phyloP scores from a whole-genome alignment of 2,113 vertebrate species.

The Seriola aureovittata region DNA sequence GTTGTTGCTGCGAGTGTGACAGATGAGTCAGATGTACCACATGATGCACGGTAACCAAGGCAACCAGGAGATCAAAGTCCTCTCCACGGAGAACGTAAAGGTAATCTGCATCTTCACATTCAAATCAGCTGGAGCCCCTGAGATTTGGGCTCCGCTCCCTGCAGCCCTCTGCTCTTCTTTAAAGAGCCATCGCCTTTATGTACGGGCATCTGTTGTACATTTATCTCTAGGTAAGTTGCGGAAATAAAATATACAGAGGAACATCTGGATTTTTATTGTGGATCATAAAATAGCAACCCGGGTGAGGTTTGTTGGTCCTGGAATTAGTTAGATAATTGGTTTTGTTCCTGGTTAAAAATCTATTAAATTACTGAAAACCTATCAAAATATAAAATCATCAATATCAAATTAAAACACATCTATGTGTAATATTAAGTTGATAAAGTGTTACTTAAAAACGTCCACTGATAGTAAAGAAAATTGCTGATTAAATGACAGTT shows the following conservation, averaged over 20 bases:
- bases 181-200: slow-evolving; percentile 26
- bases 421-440: slow-evolving; percentile 19
- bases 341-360: slow-evolving; percentile 56
- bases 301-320: slow-evolving; percentile 59
- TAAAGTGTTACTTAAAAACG: slow-evolving; percentile 33
- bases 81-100: slow-evolving; percentile 77
- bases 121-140: slow-evolving; percentile 37
- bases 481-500: not conserved
- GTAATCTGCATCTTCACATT: slow-evolving; percentile 81
- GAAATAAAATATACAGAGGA: slow-evolving; percentile 11
- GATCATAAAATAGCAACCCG: slow-evolving; percentile 40
- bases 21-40: slow-evolving; percentile 10
- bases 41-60: slow-evolving; percentile 73
- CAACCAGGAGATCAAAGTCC: slow-evolving; percentile 72
- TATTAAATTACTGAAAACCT: slow-evolving; percentile 37
- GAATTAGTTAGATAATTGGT: slow-evolving; percentile 23
- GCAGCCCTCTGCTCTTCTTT: slow-evolving; percentile 35
- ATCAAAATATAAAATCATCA: slow-evolving; percentile 58
- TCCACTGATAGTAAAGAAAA: slow-evolving; percentile 12
- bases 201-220: slow-evolving; percentile 53
- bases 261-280: slow-evolving; percentile 11
- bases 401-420: slow-evolving; percentile 54
- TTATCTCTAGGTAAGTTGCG: slow-evolving; percentile 26
- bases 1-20: slow-evolving; percentile 7
- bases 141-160: slow-evolving; percentile 10